These are phyloP conservation scores for Mythimna lalbum DNA, from an alignment of 2,888 invertebrate species.

Conservation along the genomic window DNA sequence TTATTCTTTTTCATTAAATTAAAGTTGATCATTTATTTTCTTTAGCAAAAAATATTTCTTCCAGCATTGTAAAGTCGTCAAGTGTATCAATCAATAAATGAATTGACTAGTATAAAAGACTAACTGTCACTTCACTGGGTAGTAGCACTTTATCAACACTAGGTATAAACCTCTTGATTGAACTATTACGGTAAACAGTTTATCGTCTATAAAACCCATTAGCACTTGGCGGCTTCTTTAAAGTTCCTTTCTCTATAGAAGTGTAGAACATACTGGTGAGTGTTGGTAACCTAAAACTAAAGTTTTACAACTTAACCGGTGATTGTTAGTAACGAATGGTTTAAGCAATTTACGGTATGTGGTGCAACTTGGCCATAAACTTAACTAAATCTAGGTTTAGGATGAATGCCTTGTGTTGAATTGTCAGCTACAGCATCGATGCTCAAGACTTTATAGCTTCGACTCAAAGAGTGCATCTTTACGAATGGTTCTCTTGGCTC, in stretches of 20 bases:
- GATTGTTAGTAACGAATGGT: background rate
- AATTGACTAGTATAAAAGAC: background rate
- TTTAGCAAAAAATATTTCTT: too few relatives aligned
- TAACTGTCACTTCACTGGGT: background rate
- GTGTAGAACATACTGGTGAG: background rate
- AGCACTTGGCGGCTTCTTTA: conserved; percentile 18
- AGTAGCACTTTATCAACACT: background rate
- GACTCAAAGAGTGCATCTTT: too few relatives aligned
- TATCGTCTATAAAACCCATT: conserved; percentile 38
- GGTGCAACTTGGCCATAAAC: conserved; percentile 17
- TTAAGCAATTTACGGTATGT: background rate
- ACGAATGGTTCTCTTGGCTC: too few relatives aligned
- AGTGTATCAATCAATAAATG: too few relatives aligned
- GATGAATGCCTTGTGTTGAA: background rate
- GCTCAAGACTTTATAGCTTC: too few relatives aligned
- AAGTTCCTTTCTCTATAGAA: conserved; percentile 19
- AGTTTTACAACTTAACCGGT: conserved; percentile 9
- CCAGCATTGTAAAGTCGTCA: too few relatives aligned
- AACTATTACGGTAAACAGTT: conserved; percentile 32
- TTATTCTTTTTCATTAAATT: too few relatives aligned
- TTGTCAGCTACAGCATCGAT: background rate
- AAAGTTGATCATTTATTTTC: too few relatives aligned
- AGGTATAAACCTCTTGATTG: conserved; percentile 15
- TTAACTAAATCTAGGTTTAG: conserved; percentile 23
- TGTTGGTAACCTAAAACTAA: background rate